Evolutionary conservation across 2,113 vertebrate species (phyloP), one percentile per base, ranked within the genome.

Genomic region (Erythrocercus mccallii): DNA sequence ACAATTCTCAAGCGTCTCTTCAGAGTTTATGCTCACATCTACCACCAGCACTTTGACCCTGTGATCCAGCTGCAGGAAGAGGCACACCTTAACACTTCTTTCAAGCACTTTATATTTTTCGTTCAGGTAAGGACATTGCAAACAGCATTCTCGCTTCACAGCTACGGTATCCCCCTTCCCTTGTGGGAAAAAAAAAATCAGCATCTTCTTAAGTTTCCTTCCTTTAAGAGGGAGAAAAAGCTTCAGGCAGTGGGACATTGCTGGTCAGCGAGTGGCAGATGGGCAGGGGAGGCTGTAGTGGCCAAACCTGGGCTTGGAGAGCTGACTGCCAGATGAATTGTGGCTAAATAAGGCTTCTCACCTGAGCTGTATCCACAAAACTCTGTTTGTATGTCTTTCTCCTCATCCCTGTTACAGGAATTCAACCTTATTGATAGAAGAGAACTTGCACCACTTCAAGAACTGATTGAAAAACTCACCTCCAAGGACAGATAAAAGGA

Each of bases 401-500:
- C 76, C 64, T 90, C 28, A 42, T 69, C 79, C 66, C 57, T 12
- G 4, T 28, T 80, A 17, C 70, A 99, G 98, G 98, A 99, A 97
- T 99, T 99, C 97, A 99, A 99, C 96, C 98, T 99, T 73, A 99
- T 99, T 92, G 98, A 99, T 74, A 98, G 98, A 97, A 98, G 98
- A 97, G 98, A 99, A 97, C 98, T 99, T 84, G 98, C 98, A 91
- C 98, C 98, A 9, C 98, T 99, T 80, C 98, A 99, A 97, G 98
- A 99, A 97, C 96, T 99, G 94, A 99, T 99, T 92, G 98, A 99
- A 97, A 99, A 99, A 92, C 98, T 99, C 93, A 99, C 98, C 27
- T 98, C 98, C 51, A 99, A 99, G 95, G 98, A 99, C 97, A 98
- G 98, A 99, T 99, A 98, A 98, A 98, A 97, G 62, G 82, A 96